Base-by-base conservation (phyloP, 2,888 invertebrate genomes). In the Dichetophora obliterata region DNA sequence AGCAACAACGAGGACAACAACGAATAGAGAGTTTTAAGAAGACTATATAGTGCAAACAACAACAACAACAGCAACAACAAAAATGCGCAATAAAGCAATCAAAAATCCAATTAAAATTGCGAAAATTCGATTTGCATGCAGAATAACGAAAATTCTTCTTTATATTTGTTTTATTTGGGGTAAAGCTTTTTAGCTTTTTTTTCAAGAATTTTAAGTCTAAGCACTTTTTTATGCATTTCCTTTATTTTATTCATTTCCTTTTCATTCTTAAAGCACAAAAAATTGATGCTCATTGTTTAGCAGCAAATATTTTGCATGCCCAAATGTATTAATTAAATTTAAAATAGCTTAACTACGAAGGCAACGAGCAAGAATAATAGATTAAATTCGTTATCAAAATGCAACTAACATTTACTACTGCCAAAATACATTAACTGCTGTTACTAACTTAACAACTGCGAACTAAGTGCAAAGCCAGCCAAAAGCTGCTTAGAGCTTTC, bases 81-180 rank as follows among this genome's bases (percentile, higher is more conserved):
- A 54, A 72, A 48, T 68, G 19, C 50, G 73, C 63, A 65, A 73
- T 73, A 73, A 86, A 87, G 86, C 87, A 87, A 87, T 87, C 87
- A 87, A 87, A 87, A 87, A 87, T 87, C 87, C 87, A 87, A 87
- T 87, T 87, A 87, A 87, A 87, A 87, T 87, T 87, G 87, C 85
- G 83, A 85, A 86, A 87, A 87, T 87, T 87, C 87, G 87, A 87
- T 87, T 87, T 87, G 86, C 86, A 87, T 87, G 87, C 87, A 86
- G 87, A 87, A 87, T 86, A 87, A 74, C 52, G 24, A 37, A 71
- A 74, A 66, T 54, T 52, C 48, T 27, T 11, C 27, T 11, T 31
- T 9, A 65, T 65, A n/a, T 27, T 14, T 65, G 65, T 65, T 24
- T 24, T 59, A 27, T 16, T 59, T 24, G 11, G 43, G 22, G 16